Base-by-base conservation (phyloP, 2,113 vertebrate species). In the Cercocebus atys region DNA sequence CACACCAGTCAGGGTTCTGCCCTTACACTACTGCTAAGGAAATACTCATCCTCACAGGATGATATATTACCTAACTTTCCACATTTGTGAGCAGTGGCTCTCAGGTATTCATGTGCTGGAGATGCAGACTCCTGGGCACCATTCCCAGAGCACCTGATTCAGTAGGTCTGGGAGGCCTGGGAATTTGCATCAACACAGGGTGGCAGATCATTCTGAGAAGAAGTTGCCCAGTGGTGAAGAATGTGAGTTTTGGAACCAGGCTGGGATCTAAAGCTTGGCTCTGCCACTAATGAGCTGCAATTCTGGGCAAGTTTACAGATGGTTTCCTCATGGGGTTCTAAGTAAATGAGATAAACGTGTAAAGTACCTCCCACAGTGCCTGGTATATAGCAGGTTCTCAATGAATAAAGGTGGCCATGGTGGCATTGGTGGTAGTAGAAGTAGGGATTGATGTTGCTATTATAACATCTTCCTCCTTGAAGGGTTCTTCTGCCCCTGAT, bases 291-390 rank as follows among this genome's bases (percentile, higher is more conserved):
- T 61, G 23, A 75, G 45, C 17, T 70, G 2, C 27, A 75, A 38
- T 66, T 40, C 57, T 75, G 55, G 92, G 86, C 86, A 76, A 52
- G n/a, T 94, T 75, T 94, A 83, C 43, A 90, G 86, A 83, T 27
- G 59, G 40, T 57, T 94, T 83, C 79, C 40, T 82, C n/a, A 45
- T 18, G 64, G 43, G 55, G 8, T 7, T 70, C 17, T 45, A 66
- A 64, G 55, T 79, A 57, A 70, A 45, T 57, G 30, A 87, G 43
- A 68, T 73, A 88, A 76, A 66, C 0, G 27, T 68, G 47, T 38
- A 57, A 59, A 66, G 72, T 43, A 30, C 50, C 91, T 61, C 40
- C 80, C 57, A 70, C 85, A 14, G 12, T n/a, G 70, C 45, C 50
- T n/a, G 20, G 43, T 52, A 35, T 52, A 8, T 16, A 38, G 52